Evolutionary conservation across 2,113 vertebrate genomes (phyloP), one percentile per base, ranked within the genome.

Genomic region (Lepisosteus oculatus): DNA sequence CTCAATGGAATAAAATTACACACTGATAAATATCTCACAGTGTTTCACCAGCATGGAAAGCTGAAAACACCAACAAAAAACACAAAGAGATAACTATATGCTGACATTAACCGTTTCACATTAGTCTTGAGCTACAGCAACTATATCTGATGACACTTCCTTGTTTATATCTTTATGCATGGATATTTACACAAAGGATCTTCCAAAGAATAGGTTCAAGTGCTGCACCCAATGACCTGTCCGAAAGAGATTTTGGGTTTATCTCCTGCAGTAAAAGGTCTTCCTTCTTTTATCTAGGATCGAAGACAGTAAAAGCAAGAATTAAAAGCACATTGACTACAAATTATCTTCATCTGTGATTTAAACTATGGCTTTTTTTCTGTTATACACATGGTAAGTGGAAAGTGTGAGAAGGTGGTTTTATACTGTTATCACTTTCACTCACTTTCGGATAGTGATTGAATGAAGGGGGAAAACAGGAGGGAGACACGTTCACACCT

Each of bases 41-140:
- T 47, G 43, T 44, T 15, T 66, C 64, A 66, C 64, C 64, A 66
- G 64, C 44, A 66, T 45, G 64, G 64, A 66, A 13, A 65, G 12
- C 29, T 65, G 64, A 47, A 5, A n/a, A 66, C 12, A 43, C 5
- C 47, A 65, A 7, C 12, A 8, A 43, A 8, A 17, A 15, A 15
- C 14, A 15, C 14, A 8, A 64, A 62, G 29, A 64, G 66, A 67
- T n/a, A 67, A 54, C 41, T 51, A 67, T 17, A 45, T 47, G 65
- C 45, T 67, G 66, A 67, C 66, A 67, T 6, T 66, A 66, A 54
- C 66, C 9, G 47, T 54, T 17, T 9, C 47, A 45, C 54, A 8
- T n/a, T 67, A 6, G 15, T 3, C 14, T 67, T 67, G 14, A 15
- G 54, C 43, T 55, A 17, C 6, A 63, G 8, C n/a, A 29, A 45